These are phyloP conservation scores for Podiceps cristatus DNA, from an alignment of 2,113 vertebrate species.

Conservation along the genomic window DNA sequence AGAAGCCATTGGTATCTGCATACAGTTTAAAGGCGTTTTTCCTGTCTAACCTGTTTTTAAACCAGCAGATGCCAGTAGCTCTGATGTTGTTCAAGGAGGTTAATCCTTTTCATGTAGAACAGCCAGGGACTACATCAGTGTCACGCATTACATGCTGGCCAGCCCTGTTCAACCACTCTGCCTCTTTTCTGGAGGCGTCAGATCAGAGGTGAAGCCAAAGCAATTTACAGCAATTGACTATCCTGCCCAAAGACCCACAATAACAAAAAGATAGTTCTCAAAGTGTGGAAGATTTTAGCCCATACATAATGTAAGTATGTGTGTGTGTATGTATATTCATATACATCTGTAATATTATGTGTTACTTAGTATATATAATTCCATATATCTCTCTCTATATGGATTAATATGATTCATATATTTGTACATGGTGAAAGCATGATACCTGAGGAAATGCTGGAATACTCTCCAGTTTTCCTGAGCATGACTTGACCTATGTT, in stretches of 20 bases:
- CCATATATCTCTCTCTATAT: accelerated
- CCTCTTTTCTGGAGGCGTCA: background rate
- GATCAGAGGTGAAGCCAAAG: background rate
- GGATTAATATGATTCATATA: background rate
- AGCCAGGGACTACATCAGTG: background rate
- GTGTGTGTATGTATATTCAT: background rate
- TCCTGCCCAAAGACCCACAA: background rate
- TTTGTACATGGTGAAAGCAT: background rate
- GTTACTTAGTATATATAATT: background rate
- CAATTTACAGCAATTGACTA: background rate
- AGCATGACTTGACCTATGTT: background rate
- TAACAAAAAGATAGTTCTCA: background rate
- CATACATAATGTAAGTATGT: background rate
- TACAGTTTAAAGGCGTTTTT: background rate
- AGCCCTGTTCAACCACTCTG: background rate
- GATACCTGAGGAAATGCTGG: background rate
- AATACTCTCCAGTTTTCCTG: background rate
- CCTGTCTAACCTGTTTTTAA: background rate
- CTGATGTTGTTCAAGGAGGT: background rate
- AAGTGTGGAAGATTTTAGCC: background rate
- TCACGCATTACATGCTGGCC: background rate
- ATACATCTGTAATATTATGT: background rate
- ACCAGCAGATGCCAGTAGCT: background rate
- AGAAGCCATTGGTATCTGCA: background rate
- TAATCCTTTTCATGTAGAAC: background rate